Evolutionary conservation across 2,797 vertebrate genomes (phyloP).

Genomic region (Malurus splendens): DNA sequence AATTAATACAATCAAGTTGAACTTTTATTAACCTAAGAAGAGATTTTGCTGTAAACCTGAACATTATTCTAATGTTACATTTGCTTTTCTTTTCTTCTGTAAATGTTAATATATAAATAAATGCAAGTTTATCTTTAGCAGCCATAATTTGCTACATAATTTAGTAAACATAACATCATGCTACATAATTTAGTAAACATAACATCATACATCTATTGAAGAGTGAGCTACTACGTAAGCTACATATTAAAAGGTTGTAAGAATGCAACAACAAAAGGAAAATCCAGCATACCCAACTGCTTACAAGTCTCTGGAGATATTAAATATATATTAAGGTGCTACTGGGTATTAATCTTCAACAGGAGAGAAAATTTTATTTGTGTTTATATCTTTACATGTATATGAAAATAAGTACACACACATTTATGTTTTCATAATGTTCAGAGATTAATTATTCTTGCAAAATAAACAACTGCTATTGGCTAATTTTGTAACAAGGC

Average conservation of each 20-base stretch:
- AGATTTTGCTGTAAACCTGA: background rate
- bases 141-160: background rate
- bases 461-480: slow-evolving; percentile 9
- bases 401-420: background rate
- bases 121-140: background rate
- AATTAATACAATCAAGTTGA: background rate
- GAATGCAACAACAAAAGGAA: background rate
- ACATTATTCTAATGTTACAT: background rate
- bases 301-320: background rate
- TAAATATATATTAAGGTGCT: background rate
- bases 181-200: background rate
- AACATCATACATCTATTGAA: background rate
- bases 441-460: slow-evolving; percentile 38
- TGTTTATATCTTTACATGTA: background rate
- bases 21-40: background rate
- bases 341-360: background rate
- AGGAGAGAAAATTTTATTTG: background rate
- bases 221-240: background rate
- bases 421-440: background rate
- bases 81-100: background rate
- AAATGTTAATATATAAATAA: background rate
- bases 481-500: background rate
- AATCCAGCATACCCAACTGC: background rate
- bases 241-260: background rate
- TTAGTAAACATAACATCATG: background rate